phyloP scores from a whole-genome alignment of 2,888 invertebrate genomes.

The Clistopyga incitator region DNA sequence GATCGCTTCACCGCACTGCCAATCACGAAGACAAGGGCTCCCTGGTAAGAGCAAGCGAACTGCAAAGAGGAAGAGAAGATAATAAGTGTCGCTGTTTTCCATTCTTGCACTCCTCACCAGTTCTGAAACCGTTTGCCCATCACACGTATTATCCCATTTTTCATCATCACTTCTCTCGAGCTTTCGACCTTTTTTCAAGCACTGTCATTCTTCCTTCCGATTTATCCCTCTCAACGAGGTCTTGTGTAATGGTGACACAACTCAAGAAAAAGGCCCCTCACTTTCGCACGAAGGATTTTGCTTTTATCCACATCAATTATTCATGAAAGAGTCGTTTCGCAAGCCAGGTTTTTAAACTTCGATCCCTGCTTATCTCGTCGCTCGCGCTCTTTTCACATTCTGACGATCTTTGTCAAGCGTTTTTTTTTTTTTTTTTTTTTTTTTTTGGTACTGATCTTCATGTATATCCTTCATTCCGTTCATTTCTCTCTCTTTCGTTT shows the following conservation, averaged over 20 bases:
- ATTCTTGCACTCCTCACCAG: not conserved
- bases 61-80: not conserved
- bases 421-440: no score
- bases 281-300: slow-evolving; percentile 50
- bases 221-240: slow-evolving; percentile 27
- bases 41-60: slow-evolving; percentile 31
- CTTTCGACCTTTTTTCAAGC: not conserved
- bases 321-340: slow-evolving; percentile 64
- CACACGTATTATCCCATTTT: not conserved
- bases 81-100: not conserved
- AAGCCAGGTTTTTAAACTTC: slow-evolving; percentile 60
- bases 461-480: slow-evolving; percentile 11
- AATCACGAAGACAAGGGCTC: not conserved
- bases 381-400: not conserved
- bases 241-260: slow-evolving; percentile 6
- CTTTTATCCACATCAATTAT: slow-evolving; percentile 68
- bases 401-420: slow-evolving; percentile 4
- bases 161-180: not conserved
- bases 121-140: not conserved
- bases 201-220: slow-evolving; percentile 26
- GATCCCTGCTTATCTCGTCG: slow-evolving; percentile 35
- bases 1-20: slow-evolving; percentile 23
- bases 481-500: slow-evolving; percentile 31
- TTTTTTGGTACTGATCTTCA: slow-evolving; percentile 10
- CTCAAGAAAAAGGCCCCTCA: slow-evolving; percentile 45